Percentiles rank a stretch among this genome's conserved stretches.
Evolutionary conservation across 2,113 vertebrate species (phyloP).

Genomic region (Malaclemys terrapin): DNA sequence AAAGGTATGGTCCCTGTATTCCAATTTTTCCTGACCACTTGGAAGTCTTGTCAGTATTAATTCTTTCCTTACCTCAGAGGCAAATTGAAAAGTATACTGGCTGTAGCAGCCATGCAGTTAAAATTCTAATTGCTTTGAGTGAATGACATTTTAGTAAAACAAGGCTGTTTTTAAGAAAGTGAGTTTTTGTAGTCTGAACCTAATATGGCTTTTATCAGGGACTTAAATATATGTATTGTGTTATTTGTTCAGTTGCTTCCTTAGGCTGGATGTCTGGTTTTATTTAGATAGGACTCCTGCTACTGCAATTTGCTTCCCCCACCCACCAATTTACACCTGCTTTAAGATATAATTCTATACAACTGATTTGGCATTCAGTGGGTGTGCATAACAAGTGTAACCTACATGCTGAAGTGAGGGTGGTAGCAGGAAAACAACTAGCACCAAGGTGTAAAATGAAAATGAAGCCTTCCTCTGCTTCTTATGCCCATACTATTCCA

Average conservation of each 20-base stretch:
- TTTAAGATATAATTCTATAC: neutral
- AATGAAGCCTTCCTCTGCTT: slow-evolving; percentile 19
- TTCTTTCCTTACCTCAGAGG: neutral
- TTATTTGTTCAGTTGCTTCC: slow-evolving; percentile 1
- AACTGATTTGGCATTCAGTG: slow-evolving; percentile 42
- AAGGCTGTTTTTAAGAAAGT: neutral
- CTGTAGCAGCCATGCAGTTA: neutral
- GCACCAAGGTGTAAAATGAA: slow-evolving; percentile 23
- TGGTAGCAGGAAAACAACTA: slow-evolving; percentile 33
- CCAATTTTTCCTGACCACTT: neutral
- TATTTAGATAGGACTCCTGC: neutral
- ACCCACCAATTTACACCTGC: neutral
- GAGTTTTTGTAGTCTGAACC: neutral
- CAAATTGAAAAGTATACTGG: neutral
- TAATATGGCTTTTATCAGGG: neutral
- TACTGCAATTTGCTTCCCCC: slow-evolving; percentile 22
- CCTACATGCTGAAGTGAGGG: slow-evolving; percentile 29
- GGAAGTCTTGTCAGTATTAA: neutral
- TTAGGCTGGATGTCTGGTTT: neutral
- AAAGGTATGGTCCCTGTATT: neutral
- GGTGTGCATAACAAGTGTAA: neutral
- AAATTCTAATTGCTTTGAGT: neutral
- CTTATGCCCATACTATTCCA: neutral
- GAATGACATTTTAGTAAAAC: neutral
- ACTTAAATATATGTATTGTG: neutral